Evolutionary conservation across 2,888 invertebrate species (phyloP).

Genomic region (Acrobasis repandana): DNA sequence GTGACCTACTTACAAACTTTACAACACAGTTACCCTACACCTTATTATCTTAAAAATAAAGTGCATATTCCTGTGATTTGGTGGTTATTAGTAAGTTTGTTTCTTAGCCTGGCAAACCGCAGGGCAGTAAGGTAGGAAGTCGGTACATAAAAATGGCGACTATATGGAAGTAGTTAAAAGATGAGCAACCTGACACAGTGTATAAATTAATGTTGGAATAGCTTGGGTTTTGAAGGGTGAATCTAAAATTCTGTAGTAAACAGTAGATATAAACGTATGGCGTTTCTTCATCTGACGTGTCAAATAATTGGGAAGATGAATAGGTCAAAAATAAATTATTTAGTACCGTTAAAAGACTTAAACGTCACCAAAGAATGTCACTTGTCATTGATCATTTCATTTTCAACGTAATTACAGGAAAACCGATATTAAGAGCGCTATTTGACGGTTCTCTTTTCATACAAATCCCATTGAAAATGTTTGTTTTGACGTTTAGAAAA

Average conservation of each 20-base stretch:
- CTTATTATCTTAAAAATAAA: not conserved
- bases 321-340: too few relatives aligned
- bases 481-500: too few relatives aligned
- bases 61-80: not conserved
- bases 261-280: too few relatives aligned
- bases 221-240: not conserved
- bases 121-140: slow-evolving; percentile 7
- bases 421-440: too few relatives aligned
- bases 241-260: not conserved
- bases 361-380: too few relatives aligned
- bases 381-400: too few relatives aligned
- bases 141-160: slow-evolving; percentile 1
- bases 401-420: too few relatives aligned
- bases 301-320: too few relatives aligned
- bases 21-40: not conserved
- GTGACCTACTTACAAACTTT: slow-evolving; percentile 12
- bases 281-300: too few relatives aligned
- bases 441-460: too few relatives aligned
- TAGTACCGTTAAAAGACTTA: too few relatives aligned
- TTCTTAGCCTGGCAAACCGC: slow-evolving; percentile 12
- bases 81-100: not conserved
- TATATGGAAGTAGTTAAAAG: slow-evolving; percentile 10
- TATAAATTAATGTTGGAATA: slow-evolving; percentile 1
- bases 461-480: too few relatives aligned
- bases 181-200: not conserved